Percentiles rank a stretch among this genome's conserved stretches.
Evolutionary conservation across 1,140 invertebrate genomes (phyloP).

Genomic region (Drosophila sulfurigaster): DNA sequence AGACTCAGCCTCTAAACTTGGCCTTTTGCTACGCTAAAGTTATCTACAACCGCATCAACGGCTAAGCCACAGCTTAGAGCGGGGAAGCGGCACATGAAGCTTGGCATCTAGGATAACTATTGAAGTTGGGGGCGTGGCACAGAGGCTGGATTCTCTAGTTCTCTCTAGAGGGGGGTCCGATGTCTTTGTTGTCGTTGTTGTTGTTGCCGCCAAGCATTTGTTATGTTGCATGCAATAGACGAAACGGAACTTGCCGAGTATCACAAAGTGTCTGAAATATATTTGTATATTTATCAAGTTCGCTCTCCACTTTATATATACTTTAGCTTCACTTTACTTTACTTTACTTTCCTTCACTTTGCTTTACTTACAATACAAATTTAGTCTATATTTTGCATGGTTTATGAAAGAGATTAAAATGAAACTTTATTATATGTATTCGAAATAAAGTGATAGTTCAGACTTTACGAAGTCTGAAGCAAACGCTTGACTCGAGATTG

Average conservation of each 20-base stretch:
- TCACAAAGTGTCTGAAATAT: slow-evolving; percentile 31
- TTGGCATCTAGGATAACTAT: slow-evolving; percentile 2
- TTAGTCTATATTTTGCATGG: slow-evolving; percentile 4
- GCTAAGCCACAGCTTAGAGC: slow-evolving; percentile 32
- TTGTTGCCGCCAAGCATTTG: slow-evolving; percentile 18
- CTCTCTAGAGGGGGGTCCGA: not conserved
- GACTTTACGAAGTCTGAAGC: not conserved
- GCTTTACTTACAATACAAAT: slow-evolving; percentile 15
- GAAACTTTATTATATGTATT: not conserved
- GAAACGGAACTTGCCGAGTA: slow-evolving; percentile 19
- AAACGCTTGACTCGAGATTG: not conserved
- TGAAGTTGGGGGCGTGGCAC: not conserved
- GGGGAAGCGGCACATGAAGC: not conserved
- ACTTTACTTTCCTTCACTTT: not conserved
- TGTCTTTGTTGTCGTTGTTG: not conserved
- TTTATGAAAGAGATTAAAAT: slow-evolving; percentile 1
- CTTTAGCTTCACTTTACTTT: not conserved
- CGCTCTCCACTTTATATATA: slow-evolving; percentile 16
- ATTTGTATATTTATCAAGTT: slow-evolving; percentile 49
- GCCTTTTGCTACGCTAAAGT: slow-evolving; percentile 50
- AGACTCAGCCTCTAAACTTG: slow-evolving; percentile 39
- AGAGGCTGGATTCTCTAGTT: not conserved
- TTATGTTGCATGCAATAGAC: slow-evolving; percentile 24
- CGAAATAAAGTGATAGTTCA: slow-evolving; percentile 7
- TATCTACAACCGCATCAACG: slow-evolving; percentile 53